Percentiles rank a stretch among this genome's conserved stretches.
Evolutionary conservation across 2,797 vertebrate genomes (phyloP).

Genomic region (Tolypeutes matacus): DNA sequence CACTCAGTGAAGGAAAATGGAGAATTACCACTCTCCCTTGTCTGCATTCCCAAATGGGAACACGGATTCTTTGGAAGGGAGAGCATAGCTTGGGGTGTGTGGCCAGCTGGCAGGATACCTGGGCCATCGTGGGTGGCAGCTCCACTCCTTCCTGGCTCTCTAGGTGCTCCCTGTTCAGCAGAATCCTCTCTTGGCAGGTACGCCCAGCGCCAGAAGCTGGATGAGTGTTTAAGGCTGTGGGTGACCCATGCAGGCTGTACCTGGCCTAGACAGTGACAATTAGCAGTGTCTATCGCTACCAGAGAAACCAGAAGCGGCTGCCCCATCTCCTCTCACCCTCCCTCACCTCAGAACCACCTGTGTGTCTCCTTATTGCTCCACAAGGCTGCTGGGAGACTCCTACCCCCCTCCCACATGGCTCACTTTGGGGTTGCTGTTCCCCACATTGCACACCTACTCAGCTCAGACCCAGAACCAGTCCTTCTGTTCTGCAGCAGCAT

Average conservation of each 20-base stretch:
- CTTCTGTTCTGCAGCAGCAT: background rate
- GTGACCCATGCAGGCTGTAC: background rate
- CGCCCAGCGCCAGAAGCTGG: background rate
- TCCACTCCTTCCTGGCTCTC: background rate
- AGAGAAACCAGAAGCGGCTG: background rate
- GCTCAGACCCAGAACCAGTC: background rate
- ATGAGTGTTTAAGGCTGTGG: background rate
- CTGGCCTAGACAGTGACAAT: constrained; percentile 12
- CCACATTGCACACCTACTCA: accelerated
- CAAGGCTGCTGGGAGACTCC: accelerated
- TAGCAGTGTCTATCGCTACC: background rate
- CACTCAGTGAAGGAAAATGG: constrained; percentile 40
- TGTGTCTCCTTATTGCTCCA: background rate
- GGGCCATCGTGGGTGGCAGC: background rate
- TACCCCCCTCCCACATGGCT: background rate
- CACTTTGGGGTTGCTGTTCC: accelerated
- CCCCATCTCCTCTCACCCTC: background rate
- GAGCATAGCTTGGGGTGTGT: background rate
- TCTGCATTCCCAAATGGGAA: background rate
- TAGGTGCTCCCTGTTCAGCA: accelerated
- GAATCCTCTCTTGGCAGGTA: background rate
- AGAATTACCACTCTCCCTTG: background rate
- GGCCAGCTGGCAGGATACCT: constrained; percentile 50
- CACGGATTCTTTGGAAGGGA: background rate
- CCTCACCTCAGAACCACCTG: background rate